These are phyloP conservation scores for Pan paniscus DNA, from an alignment of 2,113 vertebrate species.

Conservation along the genomic window DNA sequence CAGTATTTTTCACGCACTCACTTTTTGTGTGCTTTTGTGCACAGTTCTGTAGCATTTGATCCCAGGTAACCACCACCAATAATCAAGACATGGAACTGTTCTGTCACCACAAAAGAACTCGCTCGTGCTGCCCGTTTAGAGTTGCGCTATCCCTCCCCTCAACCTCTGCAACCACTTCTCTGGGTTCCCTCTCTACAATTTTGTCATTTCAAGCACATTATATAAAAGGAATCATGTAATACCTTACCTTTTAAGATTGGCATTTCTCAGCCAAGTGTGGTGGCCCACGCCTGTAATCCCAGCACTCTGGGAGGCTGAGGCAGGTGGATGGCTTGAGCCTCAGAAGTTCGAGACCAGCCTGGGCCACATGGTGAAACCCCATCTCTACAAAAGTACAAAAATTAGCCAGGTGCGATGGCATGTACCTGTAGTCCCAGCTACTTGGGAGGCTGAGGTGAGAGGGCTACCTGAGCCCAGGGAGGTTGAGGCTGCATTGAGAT, in stretches of 20 bases:
- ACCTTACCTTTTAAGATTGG: neutral
- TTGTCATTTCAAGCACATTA: constrained; percentile 19
- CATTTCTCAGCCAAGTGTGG: neutral
- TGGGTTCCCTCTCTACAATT: neutral
- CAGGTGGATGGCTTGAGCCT: too few species aligned
- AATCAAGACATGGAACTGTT: neutral
- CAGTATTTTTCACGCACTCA: neutral
- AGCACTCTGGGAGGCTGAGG: too few species aligned
- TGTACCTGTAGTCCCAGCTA: too few species aligned
- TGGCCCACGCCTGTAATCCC: too few species aligned
- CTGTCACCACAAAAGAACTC: neutral
- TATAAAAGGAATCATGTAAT: neutral
- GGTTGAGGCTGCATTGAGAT: too few species aligned
- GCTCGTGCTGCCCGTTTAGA: neutral
- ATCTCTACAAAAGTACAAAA: too few species aligned
- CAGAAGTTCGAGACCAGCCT: too few species aligned
- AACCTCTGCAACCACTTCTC: neutral
- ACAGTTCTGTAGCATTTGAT: neutral
- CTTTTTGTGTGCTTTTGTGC: neutral
- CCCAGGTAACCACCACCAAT: neutral
- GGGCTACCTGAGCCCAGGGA: too few species aligned
- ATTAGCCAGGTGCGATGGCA: too few species aligned
- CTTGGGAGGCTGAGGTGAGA: too few species aligned
- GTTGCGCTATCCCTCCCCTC: neutral
- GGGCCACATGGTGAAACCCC: too few species aligned